phyloP scores from a whole-genome alignment of 2,113 vertebrate species.

The Tretioscincus oriximinensis region DNA sequence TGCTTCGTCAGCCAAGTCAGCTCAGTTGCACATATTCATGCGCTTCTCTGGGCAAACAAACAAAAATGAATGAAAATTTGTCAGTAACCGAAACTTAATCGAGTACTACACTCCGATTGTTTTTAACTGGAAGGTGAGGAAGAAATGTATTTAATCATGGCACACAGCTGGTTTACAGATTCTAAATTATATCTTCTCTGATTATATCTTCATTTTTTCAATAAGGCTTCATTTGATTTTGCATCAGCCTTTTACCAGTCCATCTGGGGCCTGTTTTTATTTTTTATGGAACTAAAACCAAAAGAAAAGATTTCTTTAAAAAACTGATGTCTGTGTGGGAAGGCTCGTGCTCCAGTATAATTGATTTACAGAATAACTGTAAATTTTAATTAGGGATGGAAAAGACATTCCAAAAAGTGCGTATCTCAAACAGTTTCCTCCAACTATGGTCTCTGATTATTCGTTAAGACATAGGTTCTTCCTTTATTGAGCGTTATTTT shows the following conservation, averaged over 20 bases:
- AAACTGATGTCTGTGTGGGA: too few species aligned
- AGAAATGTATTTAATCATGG: constrained; percentile 1
- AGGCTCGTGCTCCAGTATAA: neutral
- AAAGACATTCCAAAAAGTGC: neutral
- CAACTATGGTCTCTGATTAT: neutral
- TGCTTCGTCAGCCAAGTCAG: neutral
- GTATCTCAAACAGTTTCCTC: neutral
- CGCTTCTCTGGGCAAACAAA: constrained; percentile 30
- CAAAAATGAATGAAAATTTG: constrained; percentile 17
- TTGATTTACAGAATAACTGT: neutral
- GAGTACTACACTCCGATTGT: constrained; percentile 1
- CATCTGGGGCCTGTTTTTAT: neutral
- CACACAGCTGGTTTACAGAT: neutral
- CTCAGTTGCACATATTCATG: neutral
- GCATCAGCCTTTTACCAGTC: neutral
- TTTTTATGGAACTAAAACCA: neutral
- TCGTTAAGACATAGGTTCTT: too few species aligned
- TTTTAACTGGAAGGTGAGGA: neutral
- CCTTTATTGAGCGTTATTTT: too few species aligned
- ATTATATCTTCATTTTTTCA: neutral
- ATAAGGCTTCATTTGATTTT: neutral
- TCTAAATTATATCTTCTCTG: constrained; percentile 3
- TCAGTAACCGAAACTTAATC: neutral
- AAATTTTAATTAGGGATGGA: neutral
- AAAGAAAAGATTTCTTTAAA: too few species aligned